Conservation (phyloP, 2,113 vertebrate genomes). For the Alligator mississippiensis region DNA sequence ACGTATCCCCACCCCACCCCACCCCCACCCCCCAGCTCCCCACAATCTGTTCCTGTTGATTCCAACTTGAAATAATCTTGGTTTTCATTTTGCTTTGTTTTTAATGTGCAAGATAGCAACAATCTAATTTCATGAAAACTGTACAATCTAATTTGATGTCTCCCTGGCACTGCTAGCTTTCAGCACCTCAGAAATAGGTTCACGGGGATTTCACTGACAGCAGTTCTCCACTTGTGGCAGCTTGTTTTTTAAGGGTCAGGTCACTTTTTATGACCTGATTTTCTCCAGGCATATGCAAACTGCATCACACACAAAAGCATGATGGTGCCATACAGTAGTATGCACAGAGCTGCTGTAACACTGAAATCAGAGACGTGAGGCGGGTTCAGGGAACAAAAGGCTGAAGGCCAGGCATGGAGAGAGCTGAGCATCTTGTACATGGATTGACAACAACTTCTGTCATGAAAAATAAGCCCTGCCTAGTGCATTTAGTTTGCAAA, state of each 20-base stretch:
- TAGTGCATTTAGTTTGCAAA: background rate
- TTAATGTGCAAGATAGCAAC: no score
- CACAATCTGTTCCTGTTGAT: background rate
- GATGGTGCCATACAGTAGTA: rapidly evolving
- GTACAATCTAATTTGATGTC: background rate
- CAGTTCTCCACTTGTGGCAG: background rate
- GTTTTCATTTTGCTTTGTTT: no score
- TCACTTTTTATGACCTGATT: rapidly evolving
- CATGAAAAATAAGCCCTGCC: background rate
- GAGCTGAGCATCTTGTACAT: background rate
- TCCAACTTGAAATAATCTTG: background rate
- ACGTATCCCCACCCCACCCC: background rate
- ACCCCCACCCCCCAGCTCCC: background rate
- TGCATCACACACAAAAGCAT: background rate
- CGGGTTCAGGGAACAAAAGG: background rate
- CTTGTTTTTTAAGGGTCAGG: background rate
- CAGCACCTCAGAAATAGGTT: background rate
- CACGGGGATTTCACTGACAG: background rate
- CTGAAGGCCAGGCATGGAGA: background rate
- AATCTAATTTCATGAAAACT: no score
- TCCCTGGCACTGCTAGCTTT: background rate
- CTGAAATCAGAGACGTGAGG: background rate
- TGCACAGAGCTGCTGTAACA: background rate
- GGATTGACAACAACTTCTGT: background rate
- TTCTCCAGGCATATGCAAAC: background rate